Percentiles rank a stretch among this genome's conserved stretches.
phyloP scores from a whole-genome alignment of 2,113 vertebrate species.

The Chaetura pelagica region DNA sequence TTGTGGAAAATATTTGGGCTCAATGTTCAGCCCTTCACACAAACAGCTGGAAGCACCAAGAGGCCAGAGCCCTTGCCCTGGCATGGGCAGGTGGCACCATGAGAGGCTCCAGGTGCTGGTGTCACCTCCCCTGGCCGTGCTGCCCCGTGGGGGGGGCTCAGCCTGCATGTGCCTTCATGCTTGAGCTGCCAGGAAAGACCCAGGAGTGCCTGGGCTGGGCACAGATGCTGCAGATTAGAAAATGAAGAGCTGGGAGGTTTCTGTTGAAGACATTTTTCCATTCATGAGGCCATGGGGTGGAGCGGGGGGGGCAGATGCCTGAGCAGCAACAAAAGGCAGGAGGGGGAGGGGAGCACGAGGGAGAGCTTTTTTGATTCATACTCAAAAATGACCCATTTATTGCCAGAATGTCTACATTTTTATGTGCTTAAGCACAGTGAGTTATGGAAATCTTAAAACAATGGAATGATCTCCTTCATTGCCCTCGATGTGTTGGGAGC shows the following conservation, averaged over 20 bases:
- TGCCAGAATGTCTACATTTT: conserved; percentile 72
- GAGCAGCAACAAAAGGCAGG: conserved; percentile 58
- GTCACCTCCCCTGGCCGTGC: not conserved
- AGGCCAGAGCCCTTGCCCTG: not conserved
- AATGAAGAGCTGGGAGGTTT: conserved; percentile 37
- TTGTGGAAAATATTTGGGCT: not conserved
- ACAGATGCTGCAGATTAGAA: conserved; percentile 63
- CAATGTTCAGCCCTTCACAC: not conserved
- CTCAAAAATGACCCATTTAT: conserved; percentile 67
- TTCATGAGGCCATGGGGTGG: conserved; percentile 41
- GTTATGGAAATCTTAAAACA: conserved; percentile 75
- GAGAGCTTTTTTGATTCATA: conserved; percentile 68
- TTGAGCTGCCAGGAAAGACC: not conserved
- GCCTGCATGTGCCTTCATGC: not conserved
- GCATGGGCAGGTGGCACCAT: not conserved
- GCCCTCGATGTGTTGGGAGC: conserved; percentile 9
- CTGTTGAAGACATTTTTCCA: conserved; percentile 66
- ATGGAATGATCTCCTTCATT: conserved; percentile 66
- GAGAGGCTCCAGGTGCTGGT: rapidly evolving
- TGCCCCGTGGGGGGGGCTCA: rapidly evolving
- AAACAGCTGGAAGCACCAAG: not conserved
- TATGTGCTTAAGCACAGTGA: conserved; percentile 71
- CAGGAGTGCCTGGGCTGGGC: conserved; percentile 29
- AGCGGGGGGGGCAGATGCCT: conserved; percentile 13
- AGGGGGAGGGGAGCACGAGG: not conserved